Base-by-base conservation (phyloP, 92 coral and sea anemone species). In the Palythoa grandiflora region DNA sequence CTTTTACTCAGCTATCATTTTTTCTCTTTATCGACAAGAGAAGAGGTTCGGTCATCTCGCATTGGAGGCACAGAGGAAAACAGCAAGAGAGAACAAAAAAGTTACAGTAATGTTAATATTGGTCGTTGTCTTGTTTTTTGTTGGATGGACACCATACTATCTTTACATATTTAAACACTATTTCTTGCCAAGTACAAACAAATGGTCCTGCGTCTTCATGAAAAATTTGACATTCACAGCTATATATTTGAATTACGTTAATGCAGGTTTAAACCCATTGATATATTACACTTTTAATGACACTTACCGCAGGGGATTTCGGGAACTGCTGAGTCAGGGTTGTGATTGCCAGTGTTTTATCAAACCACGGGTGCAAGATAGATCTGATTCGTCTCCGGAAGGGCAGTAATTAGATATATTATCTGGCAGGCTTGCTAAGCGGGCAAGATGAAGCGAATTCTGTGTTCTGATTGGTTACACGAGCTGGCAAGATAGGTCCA, bases 251-350 rank as follows among this genome's bases (percentile, higher is more conserved):
- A 81, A 81, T 14, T 81, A 81, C 44, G 74, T 44, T 20, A 65
- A 81, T 36, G 86, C 86, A 2, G 86, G 75, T 15, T 44, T 81
- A 19, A 81, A 81, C 59, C 86, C 86, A 38, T 65, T 81, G 14
- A 68, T 81, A 81, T 81, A 81, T 21, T 81, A 81, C 20, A 44
- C 75, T 12, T 81, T 81, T 16, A 81, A 81, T 71, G 75, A 81
- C 4, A 81, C 75, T 20, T 81, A 81, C 61, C 86, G 75, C 75
- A 66, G 12, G 65, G 86, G 86, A 44, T 66, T 81, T 20, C 60
- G 75, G 47, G 48, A 48, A 5, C 19, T 81, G 74, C 19, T 63
- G 35, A 44, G n/a, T 15, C 17, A 19, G 66, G 3, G 12, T 13
- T 77, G 60, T 14, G 5, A 36, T 13, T 77, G 83, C 12, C 38